Conservation (phyloP, 2,797 vertebrate genomes). For the Semotilus atromaculatus region DNA sequence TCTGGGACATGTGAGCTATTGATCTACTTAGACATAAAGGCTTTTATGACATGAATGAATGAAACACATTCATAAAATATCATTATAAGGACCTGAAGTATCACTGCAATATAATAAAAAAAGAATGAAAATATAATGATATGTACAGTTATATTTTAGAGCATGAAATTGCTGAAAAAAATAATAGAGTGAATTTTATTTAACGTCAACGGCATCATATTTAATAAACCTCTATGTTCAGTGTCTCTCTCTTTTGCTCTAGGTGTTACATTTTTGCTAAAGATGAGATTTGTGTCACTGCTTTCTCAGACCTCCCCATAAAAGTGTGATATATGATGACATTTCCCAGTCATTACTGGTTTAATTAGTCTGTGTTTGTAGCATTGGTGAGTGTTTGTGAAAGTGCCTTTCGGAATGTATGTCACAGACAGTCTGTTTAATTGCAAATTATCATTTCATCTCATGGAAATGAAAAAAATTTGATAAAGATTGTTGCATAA, state of each 20-base stretch:
- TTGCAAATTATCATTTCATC: background rate
- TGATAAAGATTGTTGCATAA: constrained; percentile 8
- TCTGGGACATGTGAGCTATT: background rate
- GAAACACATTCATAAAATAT: background rate
- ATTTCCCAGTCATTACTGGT: constrained; percentile 28
- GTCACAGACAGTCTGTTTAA: constrained; percentile 6
- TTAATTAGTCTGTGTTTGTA: constrained; percentile 33
- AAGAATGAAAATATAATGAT: background rate
- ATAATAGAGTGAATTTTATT: background rate
- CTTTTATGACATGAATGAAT: background rate
- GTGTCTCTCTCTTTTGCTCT: background rate
- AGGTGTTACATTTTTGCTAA: background rate
- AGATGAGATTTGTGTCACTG: constrained; percentile 12
- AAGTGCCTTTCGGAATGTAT: background rate
- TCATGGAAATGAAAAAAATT: background rate
- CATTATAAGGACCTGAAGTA: background rate
- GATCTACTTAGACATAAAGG: background rate
- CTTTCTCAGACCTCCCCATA: constrained; percentile 28
- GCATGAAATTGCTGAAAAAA: background rate
- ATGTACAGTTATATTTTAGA: background rate
- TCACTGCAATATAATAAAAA: background rate
- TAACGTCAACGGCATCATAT: background rate
- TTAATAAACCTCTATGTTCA: background rate
- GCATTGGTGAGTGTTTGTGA: background rate
- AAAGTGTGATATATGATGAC: constrained; percentile 20